These are phyloP conservation scores for Cataglyphis albicans DNA, from an alignment of 2,888 invertebrate species.

Conservation along the genomic window DNA sequence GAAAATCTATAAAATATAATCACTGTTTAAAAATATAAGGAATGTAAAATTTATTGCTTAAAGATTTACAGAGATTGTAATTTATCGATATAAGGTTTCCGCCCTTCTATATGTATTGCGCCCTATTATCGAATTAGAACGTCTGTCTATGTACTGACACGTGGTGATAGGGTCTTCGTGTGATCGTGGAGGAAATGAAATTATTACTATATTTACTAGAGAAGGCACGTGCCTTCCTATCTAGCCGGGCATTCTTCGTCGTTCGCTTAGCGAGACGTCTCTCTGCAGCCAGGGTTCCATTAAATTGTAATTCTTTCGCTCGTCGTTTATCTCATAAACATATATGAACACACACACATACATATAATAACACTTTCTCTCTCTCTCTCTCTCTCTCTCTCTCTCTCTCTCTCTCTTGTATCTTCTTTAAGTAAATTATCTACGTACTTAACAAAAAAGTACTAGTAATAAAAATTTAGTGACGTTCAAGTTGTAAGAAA, in stretches of 20 bases:
- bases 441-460: neutral
- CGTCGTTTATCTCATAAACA: slow-evolving; percentile 16
- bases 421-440: slow-evolving; percentile 25
- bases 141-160: slow-evolving; percentile 8
- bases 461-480: slow-evolving; percentile 18
- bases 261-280: neutral
- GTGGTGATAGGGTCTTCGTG: slow-evolving; percentile 4
- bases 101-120: neutral
- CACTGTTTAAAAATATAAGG: neutral
- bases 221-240: slow-evolving; percentile 28
- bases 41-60: neutral
- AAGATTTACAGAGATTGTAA: slow-evolving; percentile 13
- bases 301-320: slow-evolving; percentile 32
- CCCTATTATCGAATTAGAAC: slow-evolving; percentile 25
- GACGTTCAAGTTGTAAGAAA: neutral
- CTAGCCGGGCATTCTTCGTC: neutral
- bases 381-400: neutral
- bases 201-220: slow-evolving; percentile 29
- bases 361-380: neutral
- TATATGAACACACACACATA: neutral
- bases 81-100: slow-evolving; percentile 2
- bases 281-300: slow-evolving; percentile 21
- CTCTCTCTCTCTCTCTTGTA: neutral
- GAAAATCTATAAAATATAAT: too few species aligned
- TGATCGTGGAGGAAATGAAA: slow-evolving; percentile 43